Base-by-base conservation (phyloP, 2,888 invertebrate species). In the Ormyrus thymus region DNA sequence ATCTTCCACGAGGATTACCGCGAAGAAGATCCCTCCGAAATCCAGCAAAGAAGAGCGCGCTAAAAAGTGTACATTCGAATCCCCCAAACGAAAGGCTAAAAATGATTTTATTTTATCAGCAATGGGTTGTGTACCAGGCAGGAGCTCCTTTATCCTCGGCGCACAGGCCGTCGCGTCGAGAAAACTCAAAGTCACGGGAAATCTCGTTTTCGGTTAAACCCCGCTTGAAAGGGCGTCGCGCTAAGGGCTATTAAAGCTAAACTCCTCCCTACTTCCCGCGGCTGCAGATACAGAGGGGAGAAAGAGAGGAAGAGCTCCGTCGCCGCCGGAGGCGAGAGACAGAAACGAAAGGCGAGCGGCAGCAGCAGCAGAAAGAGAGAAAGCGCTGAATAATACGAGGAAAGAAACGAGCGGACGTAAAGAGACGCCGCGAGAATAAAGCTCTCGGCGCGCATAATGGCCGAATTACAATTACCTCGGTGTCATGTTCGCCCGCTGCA, bases 401-500 rank as follows among this genome's bases (percentile, higher is more conserved):
- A 11, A 75, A 65, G 51, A 75, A 59, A 58, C 11, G 68, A 53
- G 45, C 45, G 6, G 13, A 61, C 51, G 29, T 65, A 61, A 62
- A 66, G 6, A 29, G 29, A 29, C 29, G 29, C 29, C 29, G 29
- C 29, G 29, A 29, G 55, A 53, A 74, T 58, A 74, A 69, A 68
- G 59, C 51, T 46, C 59, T 43, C 11, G 45, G n/a, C 51, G n/a
- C 51, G 77, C 72, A 43, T 66, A 66, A 66, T 66, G 68, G 56
- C 29, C 61, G 56, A 78, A 73, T 78, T 55, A 62, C 66, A 78
- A 78, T 73, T 78, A 62, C 61, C 7, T 61, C 58, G 43, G 56
- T 58, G 56, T 53, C 65, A 58, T 64, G 72, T 72, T 15, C 48
- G 45, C 50, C 15, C 9, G n/a, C 50, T 13, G 9, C 13, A 11